Base-by-base conservation (phyloP, 2,797 vertebrate genomes). In the Ciconia nigra region DNA sequence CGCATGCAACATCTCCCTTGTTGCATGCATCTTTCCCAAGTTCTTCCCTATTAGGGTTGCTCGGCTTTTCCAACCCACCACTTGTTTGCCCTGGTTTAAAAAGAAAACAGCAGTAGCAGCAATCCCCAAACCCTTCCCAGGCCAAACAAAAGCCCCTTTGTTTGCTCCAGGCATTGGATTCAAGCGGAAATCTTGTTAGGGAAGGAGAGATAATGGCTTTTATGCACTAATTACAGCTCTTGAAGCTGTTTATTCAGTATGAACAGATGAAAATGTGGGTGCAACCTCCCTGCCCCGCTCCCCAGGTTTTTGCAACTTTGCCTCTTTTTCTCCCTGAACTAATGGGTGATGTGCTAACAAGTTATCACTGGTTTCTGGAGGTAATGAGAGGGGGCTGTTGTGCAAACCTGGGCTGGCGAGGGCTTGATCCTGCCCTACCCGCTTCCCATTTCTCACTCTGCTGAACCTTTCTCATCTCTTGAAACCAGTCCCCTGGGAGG, bases 141-240 rank as follows among this genome's bases (percentile, higher is more conserved):
- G 37, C 44, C 54, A 12, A 62, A 96, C 78, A 96, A 89, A 93
- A 61, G 1, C 13, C 33, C 31, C 65, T 96, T 96, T 95, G 90
- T 97, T 92, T 89, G 24, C 70, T 83, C 41, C 29, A 37, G 57
- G 47, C 82, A 1, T 74, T 89, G 84, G 24, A 89, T 77, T 92
- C 24, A 29, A 47, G 22, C 3, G 10, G 87, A 66, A 95, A 67
- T 73, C 95, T 96, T n/a, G 2, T 95, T 95, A 97, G 82, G 81
- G 41, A 93, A 71, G 1, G 11, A 89, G 52, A 67, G 19, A 29
- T 91, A 76, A 94, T 63, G 66, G 22, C 16, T 90, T 91, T 97
- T 78, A 85, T 71, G 49, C 67, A 33, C 82, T 96, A 97, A 97
- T 97, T 97, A 87, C 89, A 95, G 69, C 77, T 93, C 79, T 86